Evolutionary conservation across 2,797 vertebrate genomes (phyloP).

Genomic region (Cossypha polioptera): DNA sequence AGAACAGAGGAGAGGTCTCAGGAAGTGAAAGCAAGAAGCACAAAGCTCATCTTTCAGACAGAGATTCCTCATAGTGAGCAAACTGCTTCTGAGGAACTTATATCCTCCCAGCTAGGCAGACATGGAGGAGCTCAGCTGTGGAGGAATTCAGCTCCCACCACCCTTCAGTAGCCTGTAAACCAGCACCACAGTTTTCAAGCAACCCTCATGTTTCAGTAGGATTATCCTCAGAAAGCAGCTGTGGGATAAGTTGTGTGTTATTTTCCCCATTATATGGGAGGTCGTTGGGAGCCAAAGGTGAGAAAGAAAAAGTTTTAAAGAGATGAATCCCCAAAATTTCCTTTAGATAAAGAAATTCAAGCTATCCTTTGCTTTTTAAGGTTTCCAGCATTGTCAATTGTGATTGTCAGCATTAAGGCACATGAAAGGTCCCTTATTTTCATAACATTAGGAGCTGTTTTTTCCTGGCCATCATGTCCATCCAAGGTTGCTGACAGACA

Average conservation of each 20-base stretch:
- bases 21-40: neutral
- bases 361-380: neutral
- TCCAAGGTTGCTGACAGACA: neutral
- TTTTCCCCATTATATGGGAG: neutral
- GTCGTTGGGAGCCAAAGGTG: neutral
- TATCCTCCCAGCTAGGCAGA: neutral
- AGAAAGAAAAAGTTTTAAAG: neutral
- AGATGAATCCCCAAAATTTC: neutral
- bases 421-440: neutral
- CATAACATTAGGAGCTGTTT: neutral
- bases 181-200: neutral
- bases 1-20: neutral
- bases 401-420: neutral
- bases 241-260: neutral
- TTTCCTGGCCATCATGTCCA: neutral
- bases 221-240: neutral
- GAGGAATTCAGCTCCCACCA: neutral
- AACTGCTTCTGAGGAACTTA: neutral
- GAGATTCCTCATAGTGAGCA: rapidly evolving
- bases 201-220: neutral
- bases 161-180: neutral
- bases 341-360: neutral
- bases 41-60: neutral
- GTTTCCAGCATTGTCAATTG: neutral
- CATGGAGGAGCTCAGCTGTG: neutral